Percentiles rank a stretch among this genome's conserved stretches.
Conservation (phyloP, 2,113 vertebrate genomes). For the Ciconia maguari region DNA sequence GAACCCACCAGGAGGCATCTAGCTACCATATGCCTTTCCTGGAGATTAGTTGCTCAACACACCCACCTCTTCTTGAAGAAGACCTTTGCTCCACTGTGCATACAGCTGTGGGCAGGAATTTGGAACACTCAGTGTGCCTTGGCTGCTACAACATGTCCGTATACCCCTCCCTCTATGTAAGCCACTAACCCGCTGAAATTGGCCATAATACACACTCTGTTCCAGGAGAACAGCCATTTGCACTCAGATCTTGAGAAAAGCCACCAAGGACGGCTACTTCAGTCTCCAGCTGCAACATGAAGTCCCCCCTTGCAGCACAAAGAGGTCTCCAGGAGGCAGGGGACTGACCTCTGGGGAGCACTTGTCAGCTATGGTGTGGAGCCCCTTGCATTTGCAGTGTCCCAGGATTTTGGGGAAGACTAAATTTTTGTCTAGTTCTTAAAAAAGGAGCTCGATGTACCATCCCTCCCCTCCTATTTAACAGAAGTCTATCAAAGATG, state of each 20-base stretch:
- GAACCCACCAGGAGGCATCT: neutral
- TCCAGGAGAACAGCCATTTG: neutral
- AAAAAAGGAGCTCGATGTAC: neutral
- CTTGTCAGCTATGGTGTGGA: neutral
- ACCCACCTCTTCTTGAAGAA: neutral
- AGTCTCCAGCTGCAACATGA: neutral
- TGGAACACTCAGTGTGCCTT: neutral
- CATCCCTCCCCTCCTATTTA: neutral
- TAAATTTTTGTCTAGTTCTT: neutral
- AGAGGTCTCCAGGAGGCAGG: neutral
- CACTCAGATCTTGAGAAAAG: neutral
- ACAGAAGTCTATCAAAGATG: neutral
- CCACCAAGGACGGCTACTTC: neutral
- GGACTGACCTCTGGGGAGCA: neutral
- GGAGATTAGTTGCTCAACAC: neutral
- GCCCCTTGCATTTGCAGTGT: neutral
- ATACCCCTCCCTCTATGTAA: neutral
- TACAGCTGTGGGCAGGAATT: neutral
- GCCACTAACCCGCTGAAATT: neutral
- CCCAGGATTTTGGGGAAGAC: neutral
- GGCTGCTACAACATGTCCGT: neutral
- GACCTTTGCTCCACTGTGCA: neutral
- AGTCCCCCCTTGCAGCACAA: rapidly evolving
- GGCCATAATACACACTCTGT: neutral
- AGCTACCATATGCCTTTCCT: neutral